Conservation (phyloP, 2,797 vertebrate genomes). For the Scyliorhinus canicula region DNA sequence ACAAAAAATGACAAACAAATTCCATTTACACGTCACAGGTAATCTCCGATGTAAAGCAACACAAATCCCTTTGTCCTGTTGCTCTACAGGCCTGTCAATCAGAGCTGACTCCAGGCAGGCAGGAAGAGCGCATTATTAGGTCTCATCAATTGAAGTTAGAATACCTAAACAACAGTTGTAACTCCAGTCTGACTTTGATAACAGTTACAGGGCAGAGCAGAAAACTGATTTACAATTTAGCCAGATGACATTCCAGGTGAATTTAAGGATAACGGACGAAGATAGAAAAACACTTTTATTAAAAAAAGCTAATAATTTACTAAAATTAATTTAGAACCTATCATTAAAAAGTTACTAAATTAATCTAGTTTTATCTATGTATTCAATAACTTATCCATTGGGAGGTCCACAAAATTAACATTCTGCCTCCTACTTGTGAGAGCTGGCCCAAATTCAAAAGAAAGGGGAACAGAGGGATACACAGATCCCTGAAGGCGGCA, state of each 20-base stretch:
- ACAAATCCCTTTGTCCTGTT: not conserved
- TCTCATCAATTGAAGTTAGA: not conserved
- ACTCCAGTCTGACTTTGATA: not conserved
- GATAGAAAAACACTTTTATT: not conserved
- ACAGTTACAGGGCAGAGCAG: not conserved
- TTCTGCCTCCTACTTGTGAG: not conserved
- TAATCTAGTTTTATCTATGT: not conserved
- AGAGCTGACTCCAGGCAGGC: not conserved
- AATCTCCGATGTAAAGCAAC: not conserved
- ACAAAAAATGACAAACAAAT: not conserved
- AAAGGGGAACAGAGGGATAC: too few species aligned
- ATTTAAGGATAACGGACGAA: not conserved
- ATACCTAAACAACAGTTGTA: not conserved
- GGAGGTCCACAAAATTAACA: not conserved
- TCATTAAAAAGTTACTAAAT: not conserved
- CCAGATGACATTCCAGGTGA: not conserved
- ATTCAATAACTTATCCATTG: not conserved
- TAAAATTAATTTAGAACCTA: not conserved
- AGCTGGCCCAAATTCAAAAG: not conserved
- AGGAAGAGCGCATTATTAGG: not conserved
- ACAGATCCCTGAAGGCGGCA: too few species aligned
- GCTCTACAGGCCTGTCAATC: not conserved
- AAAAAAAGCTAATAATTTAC: not conserved
- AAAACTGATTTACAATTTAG: not conserved
- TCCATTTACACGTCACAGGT: slow-evolving; percentile 6